Conservation (phyloP, 2,113 vertebrate genomes). For the Pterocles burchelli region DNA sequence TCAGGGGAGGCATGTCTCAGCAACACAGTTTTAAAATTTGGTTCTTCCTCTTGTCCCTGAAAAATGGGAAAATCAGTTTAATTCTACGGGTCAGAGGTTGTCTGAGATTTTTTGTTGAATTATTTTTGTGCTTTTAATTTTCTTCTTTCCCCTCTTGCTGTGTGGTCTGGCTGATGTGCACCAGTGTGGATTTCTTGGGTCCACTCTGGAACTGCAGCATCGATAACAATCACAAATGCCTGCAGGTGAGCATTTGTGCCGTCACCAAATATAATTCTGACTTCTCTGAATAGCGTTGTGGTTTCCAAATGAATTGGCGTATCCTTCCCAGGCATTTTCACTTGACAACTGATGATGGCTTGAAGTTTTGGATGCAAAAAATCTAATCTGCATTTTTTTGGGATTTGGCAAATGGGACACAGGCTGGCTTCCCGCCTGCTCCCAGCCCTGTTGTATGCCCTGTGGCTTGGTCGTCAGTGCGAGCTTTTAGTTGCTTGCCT, state of each 20-base stretch:
- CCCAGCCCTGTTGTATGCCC: not conserved
- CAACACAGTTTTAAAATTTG: not conserved
- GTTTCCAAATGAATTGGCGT: not conserved
- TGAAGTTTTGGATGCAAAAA: not conserved
- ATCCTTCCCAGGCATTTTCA: not conserved
- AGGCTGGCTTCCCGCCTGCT: not conserved
- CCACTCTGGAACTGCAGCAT: not conserved
- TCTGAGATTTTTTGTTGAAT: not conserved
- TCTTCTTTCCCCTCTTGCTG: not conserved
- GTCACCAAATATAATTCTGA: not conserved
- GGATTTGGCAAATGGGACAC: not conserved
- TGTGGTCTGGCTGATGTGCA: not conserved
- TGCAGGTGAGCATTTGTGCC: not conserved
- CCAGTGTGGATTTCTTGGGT: not conserved
- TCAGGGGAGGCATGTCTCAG: not conserved
- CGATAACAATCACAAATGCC: no score
- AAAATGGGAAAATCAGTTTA: fast-evolving
- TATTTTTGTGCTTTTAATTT: not conserved
- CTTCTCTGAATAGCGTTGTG: not conserved
- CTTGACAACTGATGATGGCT: not conserved
- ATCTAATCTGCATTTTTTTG: not conserved
- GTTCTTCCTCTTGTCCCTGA: not conserved
- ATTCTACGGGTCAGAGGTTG: not conserved
- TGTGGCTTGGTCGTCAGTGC: not conserved
- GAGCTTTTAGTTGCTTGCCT: not conserved